Percentiles rank a stretch among this genome's conserved stretches.
Evolutionary conservation across 30 jellyfish, hydroid and myxozoan species (phyloP).

Genomic region (Mastigias papua): DNA sequence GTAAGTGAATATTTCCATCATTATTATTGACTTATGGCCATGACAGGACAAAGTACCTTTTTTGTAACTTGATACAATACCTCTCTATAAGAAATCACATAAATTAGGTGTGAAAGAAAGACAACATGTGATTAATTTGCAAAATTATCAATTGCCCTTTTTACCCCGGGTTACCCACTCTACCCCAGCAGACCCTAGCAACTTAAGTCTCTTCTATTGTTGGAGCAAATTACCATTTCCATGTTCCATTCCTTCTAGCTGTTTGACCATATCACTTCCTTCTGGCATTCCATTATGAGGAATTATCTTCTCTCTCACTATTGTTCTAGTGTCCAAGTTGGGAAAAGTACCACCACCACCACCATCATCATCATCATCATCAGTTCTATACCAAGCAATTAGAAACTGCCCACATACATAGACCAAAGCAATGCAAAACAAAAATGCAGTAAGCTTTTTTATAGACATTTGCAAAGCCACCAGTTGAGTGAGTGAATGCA

Average conservation of each 20-base stretch:
- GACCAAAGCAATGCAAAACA: not conserved
- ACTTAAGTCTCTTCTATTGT: not conserved
- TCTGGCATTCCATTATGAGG: not conserved
- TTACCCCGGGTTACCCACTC: no score
- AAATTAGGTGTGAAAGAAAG: no score
- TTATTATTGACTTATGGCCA: no score
- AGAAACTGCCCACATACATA: not conserved
- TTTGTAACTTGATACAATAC: no score
- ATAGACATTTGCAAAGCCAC: not conserved
- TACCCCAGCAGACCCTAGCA: not conserved
- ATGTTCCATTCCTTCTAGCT: not conserved
- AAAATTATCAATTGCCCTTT: no score
- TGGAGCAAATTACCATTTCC: not conserved
- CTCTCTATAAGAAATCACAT: no score
- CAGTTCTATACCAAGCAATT: not conserved
- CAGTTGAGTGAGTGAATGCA: no score
- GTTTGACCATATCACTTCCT: constrained; percentile 4
- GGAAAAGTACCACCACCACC: not conserved
- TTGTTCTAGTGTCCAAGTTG: not conserved
- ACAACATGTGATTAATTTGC: no score
- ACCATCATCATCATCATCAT: not conserved
- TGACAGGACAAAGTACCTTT: no score
- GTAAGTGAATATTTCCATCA: no score
- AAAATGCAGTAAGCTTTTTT: not conserved
- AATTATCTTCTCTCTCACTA: not conserved